phyloP scores from a whole-genome alignment of 2,888 invertebrate species.

The Monochamus alternatus region DNA sequence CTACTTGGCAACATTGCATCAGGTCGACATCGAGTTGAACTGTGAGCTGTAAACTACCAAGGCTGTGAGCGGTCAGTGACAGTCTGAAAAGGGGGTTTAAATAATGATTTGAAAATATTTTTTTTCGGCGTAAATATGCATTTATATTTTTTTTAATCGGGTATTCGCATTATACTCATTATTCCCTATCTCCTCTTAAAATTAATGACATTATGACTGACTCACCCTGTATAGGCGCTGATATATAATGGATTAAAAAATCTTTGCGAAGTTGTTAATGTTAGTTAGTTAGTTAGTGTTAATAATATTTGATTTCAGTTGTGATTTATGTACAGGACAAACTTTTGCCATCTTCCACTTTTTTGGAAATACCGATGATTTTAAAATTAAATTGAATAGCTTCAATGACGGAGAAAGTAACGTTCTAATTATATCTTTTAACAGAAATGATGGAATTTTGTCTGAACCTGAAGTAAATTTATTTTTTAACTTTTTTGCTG shows the following conservation, averaged over 20 bases:
- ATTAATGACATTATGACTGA: no score
- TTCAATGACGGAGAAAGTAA: background rate
- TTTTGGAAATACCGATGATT: conserved; percentile 26
- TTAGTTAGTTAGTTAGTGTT: conserved; percentile 18
- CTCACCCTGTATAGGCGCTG: conserved; percentile 17
- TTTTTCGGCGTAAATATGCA: no score
- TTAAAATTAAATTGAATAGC: conserved; percentile 24
- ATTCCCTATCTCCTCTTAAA: no score
- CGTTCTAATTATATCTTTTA: conserved; percentile 26
- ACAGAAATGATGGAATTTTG: background rate
- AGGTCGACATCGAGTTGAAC: no score
- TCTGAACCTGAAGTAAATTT: no score
- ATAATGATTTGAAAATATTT: no score
- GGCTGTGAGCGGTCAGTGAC: no score
- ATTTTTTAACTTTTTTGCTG: conserved; percentile 5
- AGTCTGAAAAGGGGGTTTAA: no score
- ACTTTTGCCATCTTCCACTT: conserved; percentile 19
- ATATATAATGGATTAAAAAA: conserved; percentile 26
- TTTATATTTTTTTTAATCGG: no score
- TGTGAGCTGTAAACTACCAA: no score
- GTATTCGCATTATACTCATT: no score
- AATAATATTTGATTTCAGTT: conserved; percentile 4
- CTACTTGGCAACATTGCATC: no score
- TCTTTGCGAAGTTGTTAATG: background rate
- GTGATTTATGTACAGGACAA: conserved; percentile 20